Evolutionary conservation across 2,797 vertebrate species (phyloP), one percentile per base, ranked within the genome.

Genomic region (Sphaeramia orbicularis): DNA sequence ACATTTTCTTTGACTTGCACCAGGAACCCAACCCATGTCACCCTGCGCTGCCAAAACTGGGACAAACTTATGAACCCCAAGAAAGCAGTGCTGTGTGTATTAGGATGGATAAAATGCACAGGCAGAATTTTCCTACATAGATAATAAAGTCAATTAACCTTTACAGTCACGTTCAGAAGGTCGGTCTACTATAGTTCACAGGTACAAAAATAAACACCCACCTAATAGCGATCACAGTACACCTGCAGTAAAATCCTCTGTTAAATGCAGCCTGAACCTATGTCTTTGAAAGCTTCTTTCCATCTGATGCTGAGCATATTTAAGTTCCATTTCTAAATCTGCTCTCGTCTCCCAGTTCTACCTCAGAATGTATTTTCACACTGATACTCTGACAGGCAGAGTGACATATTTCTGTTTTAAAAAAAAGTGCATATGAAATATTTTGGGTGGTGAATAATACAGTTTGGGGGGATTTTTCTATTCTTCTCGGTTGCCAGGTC

Each of bases 341-440:
- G 10, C 37, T 52, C 4, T 14, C 40, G 8, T 9, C 27, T 12
- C 40, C 10, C 37, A 15, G n/a, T 42, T 41, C 38, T 60, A 18
- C 2, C 7, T 6, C 18, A 27, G 36, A 13, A 15, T 40, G 15
- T n/a, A 32, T 47, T 10, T 14, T 35, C 4, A n/a, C 2, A 2
- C 24, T 18, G 15, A 16, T 19, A 4, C n/a, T 7, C 14, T 36
- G 60, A 49, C 21, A 30, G 13, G 15, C 19, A 41, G 24, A 18
- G 16, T 4, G 30, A 62, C 51, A 45, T 4, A 27, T 53, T 56
- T 55, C 7, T 60, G 6, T 6, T 30, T 30, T 30, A 30, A 30
- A 30, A n/a, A 41, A 24, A 30, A 18, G 13, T n/a, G 6, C 24
- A 57, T 18, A 10, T 18, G 27, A 71, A 74, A 56, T 38, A 50